Evolutionary conservation across 2,113 vertebrate genomes (phyloP), one percentile per base, ranked within the genome.

Genomic region (Cheirogaleus medius): DNA sequence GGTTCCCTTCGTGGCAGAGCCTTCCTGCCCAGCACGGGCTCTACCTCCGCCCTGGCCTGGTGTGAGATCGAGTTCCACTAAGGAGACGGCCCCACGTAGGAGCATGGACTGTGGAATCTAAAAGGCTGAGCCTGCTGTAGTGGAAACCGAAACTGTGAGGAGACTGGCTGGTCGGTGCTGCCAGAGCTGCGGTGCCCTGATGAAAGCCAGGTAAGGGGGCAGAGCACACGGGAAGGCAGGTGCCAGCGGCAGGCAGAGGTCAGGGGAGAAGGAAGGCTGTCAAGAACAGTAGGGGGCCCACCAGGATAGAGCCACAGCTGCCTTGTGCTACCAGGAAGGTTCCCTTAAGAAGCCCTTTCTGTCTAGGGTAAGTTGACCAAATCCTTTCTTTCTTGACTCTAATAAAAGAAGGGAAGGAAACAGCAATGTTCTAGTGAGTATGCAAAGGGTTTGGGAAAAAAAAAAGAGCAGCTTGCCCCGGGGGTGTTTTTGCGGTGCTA

Each of bases 271-370:
- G 32, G 32, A 42, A 20, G 6, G 69, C 8, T 14, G 3, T 74
- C 6, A 29, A 3, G 60, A 20, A 29, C 3, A 6, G 42, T 8
- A 27, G 11, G 0, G 3, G 44, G 32, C 1, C 29, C 20, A 5
- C 42, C 9, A 13, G 60, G 25, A 63, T 5, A 1, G n/a, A n/a
- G 37, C 2, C 0, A 10, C 34, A 66, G 60, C 52, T 27, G 44
- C 44, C 54, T 49, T 18, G 11, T 12, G 1, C 25, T 5, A 6
- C 2, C 5, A 47, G 71, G 1, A 32, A 25, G 4, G 12, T 7
- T 37, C n/a, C 52, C 14, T 2, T 54, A 27, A 54, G 0, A 9
- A 63, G 56, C 8, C 47, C 76, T 60, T 21, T 44, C 10, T 21
- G 56, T 47, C 42, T 15, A 54, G 17, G 15, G 15, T 6, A 7